A percentile compares a stretch with the other conserved stretches of the same genome.
Conservation (phyloP, 2,797 vertebrate species). For the Euphonia xanthogaster region DNA sequence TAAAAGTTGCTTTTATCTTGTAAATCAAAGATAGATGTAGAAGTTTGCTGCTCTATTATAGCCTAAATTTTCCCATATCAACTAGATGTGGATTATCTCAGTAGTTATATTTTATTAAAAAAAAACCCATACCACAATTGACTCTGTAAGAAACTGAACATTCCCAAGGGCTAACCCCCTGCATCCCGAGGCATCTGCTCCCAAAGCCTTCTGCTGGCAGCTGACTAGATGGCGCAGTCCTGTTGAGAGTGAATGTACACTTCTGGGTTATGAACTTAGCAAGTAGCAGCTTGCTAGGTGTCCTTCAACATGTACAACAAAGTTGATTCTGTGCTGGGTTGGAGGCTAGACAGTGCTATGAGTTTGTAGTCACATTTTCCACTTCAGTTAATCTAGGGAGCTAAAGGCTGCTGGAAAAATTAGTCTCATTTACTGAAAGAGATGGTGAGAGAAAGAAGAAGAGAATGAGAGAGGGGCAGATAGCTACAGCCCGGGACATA, state of each 20-base stretch:
- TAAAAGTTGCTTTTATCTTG: conserved; percentile 84
- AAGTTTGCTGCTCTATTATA: conserved; percentile 77
- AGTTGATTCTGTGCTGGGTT: conserved; percentile 73
- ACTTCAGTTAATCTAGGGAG: conserved; percentile 66
- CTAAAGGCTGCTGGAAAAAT: conserved; percentile 78
- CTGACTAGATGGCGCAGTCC: conserved; percentile 73
- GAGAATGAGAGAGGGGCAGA: conserved; percentile 28
- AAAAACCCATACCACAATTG: conserved; percentile 19
- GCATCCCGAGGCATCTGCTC: conserved; percentile 64
- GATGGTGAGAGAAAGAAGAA: background rate
- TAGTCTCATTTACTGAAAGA: conserved; percentile 66
- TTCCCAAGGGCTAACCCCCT: conserved; percentile 65
- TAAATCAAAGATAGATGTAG: conserved; percentile 80
- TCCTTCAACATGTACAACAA: conserved; percentile 67
- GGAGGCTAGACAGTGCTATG: conserved; percentile 69
- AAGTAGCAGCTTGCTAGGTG: conserved; percentile 74
- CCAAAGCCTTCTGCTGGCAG: conserved; percentile 20
- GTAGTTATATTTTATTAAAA: conserved; percentile 73
- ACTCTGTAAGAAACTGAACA: conserved; percentile 52
- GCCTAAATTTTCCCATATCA: conserved; percentile 83
- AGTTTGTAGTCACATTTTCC: conserved; percentile 78
- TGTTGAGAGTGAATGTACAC: background rate
- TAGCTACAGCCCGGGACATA: background rate
- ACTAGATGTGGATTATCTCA: conserved; percentile 76
- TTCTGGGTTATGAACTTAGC: conserved; percentile 51